These are phyloP conservation scores for Ochropacha duplaris DNA, from an alignment of 2,888 invertebrate species.

Conservation along the genomic window DNA sequence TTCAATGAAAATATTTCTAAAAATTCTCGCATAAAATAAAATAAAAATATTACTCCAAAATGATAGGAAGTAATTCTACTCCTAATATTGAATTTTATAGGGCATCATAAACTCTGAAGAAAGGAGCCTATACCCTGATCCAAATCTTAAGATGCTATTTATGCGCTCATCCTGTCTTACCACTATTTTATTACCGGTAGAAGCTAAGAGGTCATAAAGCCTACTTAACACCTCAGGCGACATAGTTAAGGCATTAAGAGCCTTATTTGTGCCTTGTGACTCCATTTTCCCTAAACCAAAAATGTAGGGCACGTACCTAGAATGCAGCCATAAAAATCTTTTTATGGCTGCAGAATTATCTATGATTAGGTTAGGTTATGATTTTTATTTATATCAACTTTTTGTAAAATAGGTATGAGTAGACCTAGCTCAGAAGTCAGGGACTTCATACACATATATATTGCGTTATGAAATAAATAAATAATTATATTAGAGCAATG, in stretches of 20 bases:
- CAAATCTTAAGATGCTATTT: conserved; percentile 37
- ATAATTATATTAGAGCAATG: too few species aligned
- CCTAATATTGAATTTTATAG: conserved; percentile 27
- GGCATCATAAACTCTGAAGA: conserved; percentile 25
- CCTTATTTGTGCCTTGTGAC: conserved; percentile 54
- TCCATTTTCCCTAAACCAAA: conserved; percentile 40
- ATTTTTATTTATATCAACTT: too few species aligned
- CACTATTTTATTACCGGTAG: conserved; percentile 29
- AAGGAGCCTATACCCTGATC: conserved; percentile 32
- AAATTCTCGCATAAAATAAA: background rate
- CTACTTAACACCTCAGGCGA: conserved; percentile 43
- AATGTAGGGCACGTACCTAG: conserved; percentile 40
- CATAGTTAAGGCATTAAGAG: conserved; percentile 45
- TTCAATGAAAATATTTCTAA: background rate
- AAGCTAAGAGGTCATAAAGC: conserved; percentile 35
- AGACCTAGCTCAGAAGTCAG: too few species aligned
- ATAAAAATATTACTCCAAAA: background rate
- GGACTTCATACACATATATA: too few species aligned
- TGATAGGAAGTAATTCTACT: background rate
- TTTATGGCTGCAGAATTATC: background rate
- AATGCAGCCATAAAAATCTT: background rate
- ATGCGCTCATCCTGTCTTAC: conserved; percentile 30
- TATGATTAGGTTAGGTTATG: too few species aligned
- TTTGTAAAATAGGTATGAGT: too few species aligned
- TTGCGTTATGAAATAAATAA: too few species aligned